Conservation (phyloP, 2,888 invertebrate species). For the Drosophila nigricruria region DNA sequence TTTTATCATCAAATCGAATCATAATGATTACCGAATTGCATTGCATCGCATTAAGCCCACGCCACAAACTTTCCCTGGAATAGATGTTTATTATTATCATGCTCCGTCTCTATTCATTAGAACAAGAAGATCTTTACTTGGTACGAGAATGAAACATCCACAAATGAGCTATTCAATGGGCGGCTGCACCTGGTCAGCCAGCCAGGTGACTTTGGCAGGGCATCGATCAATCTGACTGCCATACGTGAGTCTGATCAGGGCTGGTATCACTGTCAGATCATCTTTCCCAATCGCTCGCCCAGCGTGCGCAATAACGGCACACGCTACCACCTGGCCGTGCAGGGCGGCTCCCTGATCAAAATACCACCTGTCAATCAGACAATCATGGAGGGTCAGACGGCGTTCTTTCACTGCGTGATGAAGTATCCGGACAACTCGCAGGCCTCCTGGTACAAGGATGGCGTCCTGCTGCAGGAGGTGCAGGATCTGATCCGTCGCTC, state of each 20-base stretch:
- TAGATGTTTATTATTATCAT: no score
- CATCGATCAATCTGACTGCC: slow-evolving; percentile 92
- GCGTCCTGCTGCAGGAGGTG: slow-evolving; percentile 87
- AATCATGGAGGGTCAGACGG: slow-evolving; percentile 93
- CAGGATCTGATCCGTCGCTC: slow-evolving; percentile 88
- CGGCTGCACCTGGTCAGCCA: slow-evolving; percentile 89
- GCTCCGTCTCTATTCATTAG: slow-evolving; percentile 84
- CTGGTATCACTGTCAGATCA: slow-evolving; percentile 95
- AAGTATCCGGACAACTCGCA: slow-evolving; percentile 89
- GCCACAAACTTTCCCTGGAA: not conserved
- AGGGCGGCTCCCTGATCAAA: slow-evolving; percentile 94
- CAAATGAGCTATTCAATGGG: slow-evolving; percentile 90
- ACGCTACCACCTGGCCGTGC: slow-evolving; percentile 94
- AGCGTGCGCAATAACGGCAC: slow-evolving; percentile 94
- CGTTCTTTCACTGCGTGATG: slow-evolving; percentile 92
- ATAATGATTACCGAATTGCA: not conserved
- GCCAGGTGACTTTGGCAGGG: slow-evolving; percentile 87
- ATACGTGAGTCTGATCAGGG: slow-evolving; percentile 96
- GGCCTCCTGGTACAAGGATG: slow-evolving; percentile 89
- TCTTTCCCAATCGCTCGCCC: slow-evolving; percentile 95
- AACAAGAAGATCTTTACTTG: slow-evolving; percentile 92
- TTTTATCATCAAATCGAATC: slow-evolving; percentile 24
- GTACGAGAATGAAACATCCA: slow-evolving; percentile 90
- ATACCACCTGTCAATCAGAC: slow-evolving; percentile 96
- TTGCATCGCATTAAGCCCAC: not conserved